Evolutionary conservation across 2,888 invertebrate genomes (phyloP), one percentile per base, ranked within the genome.

Genomic region (Pheosia gnoma): DNA sequence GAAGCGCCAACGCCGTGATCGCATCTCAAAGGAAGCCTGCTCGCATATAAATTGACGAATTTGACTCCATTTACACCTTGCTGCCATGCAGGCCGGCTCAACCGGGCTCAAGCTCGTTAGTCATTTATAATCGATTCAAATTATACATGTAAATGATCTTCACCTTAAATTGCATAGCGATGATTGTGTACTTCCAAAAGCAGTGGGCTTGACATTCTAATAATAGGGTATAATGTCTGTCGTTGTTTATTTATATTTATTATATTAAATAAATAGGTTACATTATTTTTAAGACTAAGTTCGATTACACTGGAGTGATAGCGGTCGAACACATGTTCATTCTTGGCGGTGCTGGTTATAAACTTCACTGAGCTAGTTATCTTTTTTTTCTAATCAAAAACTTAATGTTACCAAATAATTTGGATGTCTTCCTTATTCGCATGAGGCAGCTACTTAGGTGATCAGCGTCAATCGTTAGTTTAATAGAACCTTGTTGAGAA

Each of bases 41-140:
- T 88, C 91, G 93, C 92, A 93, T 93, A 92, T 91, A 92, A 91
- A 93, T 93, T 92, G 92, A 90, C 86, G 87, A 90, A 93, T 92
- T 93, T 92, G 88, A 90, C 84, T 90, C 89, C 84, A 91, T 90
- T 91, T 90, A 89, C 91, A 90, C 91, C 89, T 88, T 85, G 80
- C 84, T 83, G 83, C 82, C 86, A 85, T 79, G 81, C 86, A 86
- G 81, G 82, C 76, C 77, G 78, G 79, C 78, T 78, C 68, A 71
- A 64, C 77, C 75, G 63, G 73, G 76, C 76, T 79, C 69, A 71
- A 84, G 79, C 84, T 87, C 80, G 84, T 88, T 87, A 83, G 85
- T 86, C 85, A 88, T 87, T 88, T 89, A 87, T 90, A 88, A 91
- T 88, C 84, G 81, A 77, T 84, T 84, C 82, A 82, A 80, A 85